Evolutionary conservation across 2,888 invertebrate species (phyloP).

Genomic region (Nasonia oneida): DNA sequence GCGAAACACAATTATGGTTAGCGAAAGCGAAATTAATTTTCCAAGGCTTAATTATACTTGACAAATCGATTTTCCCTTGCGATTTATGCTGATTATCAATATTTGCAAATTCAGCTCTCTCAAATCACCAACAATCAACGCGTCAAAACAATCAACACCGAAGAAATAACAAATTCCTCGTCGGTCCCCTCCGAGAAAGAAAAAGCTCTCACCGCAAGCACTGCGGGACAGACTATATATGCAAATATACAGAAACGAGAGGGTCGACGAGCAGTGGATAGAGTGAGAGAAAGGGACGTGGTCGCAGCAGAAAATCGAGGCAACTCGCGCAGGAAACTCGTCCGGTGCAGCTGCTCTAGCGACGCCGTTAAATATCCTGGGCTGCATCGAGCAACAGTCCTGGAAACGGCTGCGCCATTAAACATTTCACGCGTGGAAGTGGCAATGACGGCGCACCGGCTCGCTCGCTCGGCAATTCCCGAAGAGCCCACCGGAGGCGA

Average conservation of each 20-base stretch:
- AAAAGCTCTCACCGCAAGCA: neutral
- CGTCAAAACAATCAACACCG: neutral
- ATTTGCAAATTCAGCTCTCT: no score
- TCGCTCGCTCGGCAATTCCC: neutral
- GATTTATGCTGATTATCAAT: no score
- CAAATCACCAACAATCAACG: neutral
- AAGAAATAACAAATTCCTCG: neutral
- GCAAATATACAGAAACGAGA: neutral
- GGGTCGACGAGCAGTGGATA: neutral
- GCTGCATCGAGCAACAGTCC: neutral
- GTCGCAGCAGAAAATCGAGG: neutral
- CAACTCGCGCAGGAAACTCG: neutral
- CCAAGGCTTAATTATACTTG: neutral
- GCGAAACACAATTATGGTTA: neutral
- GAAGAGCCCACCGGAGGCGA: neutral
- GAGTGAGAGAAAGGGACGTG: neutral
- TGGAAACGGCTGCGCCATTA: conserved; percentile 2
- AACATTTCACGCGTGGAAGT: conserved; percentile 15
- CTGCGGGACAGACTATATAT: neutral
- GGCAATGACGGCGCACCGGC: neutral
- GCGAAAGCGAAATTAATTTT: neutral
- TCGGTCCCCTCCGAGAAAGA: neutral
- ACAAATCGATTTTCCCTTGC: neutral
- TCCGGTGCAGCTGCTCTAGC: neutral
- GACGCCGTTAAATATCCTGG: conserved; percentile 11